These are phyloP conservation scores for Spilogale gracilis DNA, from an alignment of 2,113 vertebrate species.

Conservation along the genomic window DNA sequence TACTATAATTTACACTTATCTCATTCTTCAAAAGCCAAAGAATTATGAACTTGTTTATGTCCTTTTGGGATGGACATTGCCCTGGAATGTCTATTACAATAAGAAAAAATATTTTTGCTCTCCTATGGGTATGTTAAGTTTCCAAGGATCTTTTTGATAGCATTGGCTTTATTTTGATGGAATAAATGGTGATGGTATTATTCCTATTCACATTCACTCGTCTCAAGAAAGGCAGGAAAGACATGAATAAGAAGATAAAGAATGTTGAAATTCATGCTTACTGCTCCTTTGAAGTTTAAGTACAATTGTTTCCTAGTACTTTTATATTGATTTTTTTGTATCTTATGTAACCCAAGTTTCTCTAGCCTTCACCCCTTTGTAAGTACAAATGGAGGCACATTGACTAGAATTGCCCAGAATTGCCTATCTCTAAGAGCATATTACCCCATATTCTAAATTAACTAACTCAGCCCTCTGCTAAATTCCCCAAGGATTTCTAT, in stretches of 20 bases:
- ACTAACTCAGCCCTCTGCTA: neutral
- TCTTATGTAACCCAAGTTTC: slow-evolving; percentile 1
- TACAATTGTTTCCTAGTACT: slow-evolving; percentile 38
- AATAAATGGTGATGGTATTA: neutral
- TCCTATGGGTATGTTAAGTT: neutral
- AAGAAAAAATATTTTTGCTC: slow-evolving; percentile 52
- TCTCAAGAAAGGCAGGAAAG: slow-evolving; percentile 62
- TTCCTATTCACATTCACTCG: slow-evolving; percentile 20
- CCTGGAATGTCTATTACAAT: neutral
- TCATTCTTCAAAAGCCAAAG: slow-evolving; percentile 45
- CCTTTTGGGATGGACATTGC: slow-evolving; percentile 5
- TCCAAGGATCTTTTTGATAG: neutral
- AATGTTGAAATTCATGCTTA: slow-evolving; percentile 40
- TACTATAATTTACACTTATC: slow-evolving; percentile 35
- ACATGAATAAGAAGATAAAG: neutral
- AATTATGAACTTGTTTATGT: neutral
- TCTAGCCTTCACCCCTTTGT: slow-evolving; percentile 5
- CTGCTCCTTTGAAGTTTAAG: slow-evolving; percentile 48
- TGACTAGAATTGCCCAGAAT: neutral
- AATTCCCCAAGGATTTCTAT: slow-evolving; percentile 19
- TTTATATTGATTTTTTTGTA: slow-evolving; percentile 43
- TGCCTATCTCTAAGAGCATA: neutral
- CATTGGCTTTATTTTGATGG: slow-evolving; percentile 40
- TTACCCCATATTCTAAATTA: slow-evolving; percentile 13
- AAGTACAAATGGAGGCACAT: neutral